A percentile compares a stretch with the other conserved stretches of the same genome.
Conservation (phyloP, 2,113 vertebrate genomes). For the Rhinolophus sinicus region DNA sequence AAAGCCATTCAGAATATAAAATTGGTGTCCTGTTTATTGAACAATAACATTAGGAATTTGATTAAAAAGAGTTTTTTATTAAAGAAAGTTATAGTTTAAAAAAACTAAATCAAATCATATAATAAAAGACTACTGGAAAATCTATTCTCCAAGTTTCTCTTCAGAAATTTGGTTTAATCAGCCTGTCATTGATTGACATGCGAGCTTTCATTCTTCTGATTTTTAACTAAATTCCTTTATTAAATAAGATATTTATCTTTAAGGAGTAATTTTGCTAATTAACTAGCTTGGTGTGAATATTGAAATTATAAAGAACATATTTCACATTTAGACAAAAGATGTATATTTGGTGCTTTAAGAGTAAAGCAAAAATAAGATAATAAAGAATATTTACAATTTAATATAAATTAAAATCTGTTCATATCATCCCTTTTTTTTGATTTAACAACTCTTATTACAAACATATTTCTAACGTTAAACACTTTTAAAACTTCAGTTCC, state of each 20-base stretch:
- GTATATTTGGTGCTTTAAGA: neutral
- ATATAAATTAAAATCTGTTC: neutral
- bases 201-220: neutral
- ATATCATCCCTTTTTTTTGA: neutral
- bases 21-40: neutral
- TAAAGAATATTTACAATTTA: neutral
- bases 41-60: neutral
- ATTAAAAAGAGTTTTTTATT: neutral
- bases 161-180: neutral
- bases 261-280: neutral
- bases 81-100: constrained; percentile 20
- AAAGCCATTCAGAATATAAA: neutral
- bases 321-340: neutral
- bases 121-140: neutral
- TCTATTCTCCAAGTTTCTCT: neutral
- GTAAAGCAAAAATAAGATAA: neutral
- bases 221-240: neutral
- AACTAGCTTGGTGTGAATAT: neutral
- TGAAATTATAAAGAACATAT: neutral
- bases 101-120: neutral
- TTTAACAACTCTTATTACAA: neutral
- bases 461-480: neutral
- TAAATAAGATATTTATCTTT: neutral
- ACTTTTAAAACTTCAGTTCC: neutral
- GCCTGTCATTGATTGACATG: neutral